Base-by-base conservation (phyloP, 1,140 invertebrate species). In the Portunus trituberculatus region DNA sequence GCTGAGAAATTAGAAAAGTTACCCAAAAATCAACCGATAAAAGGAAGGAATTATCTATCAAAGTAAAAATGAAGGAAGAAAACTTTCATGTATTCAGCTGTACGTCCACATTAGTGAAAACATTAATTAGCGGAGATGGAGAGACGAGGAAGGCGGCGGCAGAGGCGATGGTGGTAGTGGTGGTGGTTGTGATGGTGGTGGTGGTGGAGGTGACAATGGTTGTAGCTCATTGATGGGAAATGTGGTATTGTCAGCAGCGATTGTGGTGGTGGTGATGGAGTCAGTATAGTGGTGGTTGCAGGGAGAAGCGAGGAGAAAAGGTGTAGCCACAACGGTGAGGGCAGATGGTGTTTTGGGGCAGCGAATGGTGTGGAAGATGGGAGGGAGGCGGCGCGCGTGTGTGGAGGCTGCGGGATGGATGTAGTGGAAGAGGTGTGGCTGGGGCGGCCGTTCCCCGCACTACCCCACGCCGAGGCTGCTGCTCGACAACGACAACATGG, bases 321-420 rank as follows among this genome's bases (percentile, higher is more conserved):
- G 28, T 67, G 45, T 52, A 48, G 76, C 20, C 25, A 46, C 25
- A 16, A 29, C 12, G 25, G n/a, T 45, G 29, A n/a, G 31, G 76
- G 39, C 39, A 16, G 92, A 48, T 82, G 48, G 52, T 16, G 28
- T 92, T n/a, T 76, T 59, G 92, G 32, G 32, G 83, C 39, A 82
- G 82, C 39, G 92, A 93, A 93, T 93, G 92, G 92, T 48, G 92
- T 48, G 92, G 92, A 93, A 93, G 76, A 83, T 25, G 84, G 83
- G 76, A 45, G 92, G 82, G 92, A 7, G 28, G 45, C 76, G 16
- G 45, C 48, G 82, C 10, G 32, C 16, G 86, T 45, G 86, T 39
- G 91, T 39, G 67, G 59, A 16, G 28, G 46, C 29, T 16, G 25
- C 4, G 29, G 67, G 45, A 93, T 93, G 92, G 82, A 93, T 93